Percentiles rank a stretch among this genome's conserved stretches.
phyloP scores from a whole-genome alignment of 2,797 vertebrate species.

The Ispidina lecontei region DNA sequence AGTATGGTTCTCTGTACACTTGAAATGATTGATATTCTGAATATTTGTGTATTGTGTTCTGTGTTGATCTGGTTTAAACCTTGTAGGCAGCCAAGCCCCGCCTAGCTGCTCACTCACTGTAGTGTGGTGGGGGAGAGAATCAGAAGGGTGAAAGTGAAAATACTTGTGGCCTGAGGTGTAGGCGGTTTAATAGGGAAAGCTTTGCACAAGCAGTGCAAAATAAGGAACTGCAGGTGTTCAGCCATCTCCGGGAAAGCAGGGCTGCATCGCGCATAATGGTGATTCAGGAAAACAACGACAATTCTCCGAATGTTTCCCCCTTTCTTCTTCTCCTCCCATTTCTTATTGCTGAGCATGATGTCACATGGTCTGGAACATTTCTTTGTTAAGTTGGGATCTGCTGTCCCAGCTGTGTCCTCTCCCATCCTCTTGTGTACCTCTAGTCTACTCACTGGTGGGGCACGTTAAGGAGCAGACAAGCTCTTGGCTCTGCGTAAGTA shows the following conservation, averaged over 20 bases:
- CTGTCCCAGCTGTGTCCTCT: not conserved
- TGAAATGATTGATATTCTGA: not conserved
- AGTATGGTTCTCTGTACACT: not conserved
- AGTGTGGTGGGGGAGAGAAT: not conserved
- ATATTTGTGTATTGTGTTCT: not conserved
- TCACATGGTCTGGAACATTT: accelerated
- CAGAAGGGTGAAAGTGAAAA: not conserved
- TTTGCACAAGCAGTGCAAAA: accelerated
- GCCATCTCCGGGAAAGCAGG: not conserved
- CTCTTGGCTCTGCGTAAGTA: not conserved
- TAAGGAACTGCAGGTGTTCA: not conserved
- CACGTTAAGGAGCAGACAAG: not conserved
- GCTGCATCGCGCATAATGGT: accelerated
- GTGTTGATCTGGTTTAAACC: not conserved
- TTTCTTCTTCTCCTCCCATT: not conserved
- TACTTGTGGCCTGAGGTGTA: not conserved
- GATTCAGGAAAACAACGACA: not conserved
- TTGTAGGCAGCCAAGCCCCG: no score
- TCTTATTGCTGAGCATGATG: not conserved
- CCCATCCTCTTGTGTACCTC: not conserved
- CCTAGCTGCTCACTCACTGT: accelerated
- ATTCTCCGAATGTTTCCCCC: accelerated
- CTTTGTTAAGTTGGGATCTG: not conserved
- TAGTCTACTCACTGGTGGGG: not conserved
- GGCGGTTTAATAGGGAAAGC: not conserved